A percentile compares a stretch with the other conserved stretches of the same genome.
Evolutionary conservation across 2,113 vertebrate species (phyloP).

Genomic region (Lynx canadensis): DNA sequence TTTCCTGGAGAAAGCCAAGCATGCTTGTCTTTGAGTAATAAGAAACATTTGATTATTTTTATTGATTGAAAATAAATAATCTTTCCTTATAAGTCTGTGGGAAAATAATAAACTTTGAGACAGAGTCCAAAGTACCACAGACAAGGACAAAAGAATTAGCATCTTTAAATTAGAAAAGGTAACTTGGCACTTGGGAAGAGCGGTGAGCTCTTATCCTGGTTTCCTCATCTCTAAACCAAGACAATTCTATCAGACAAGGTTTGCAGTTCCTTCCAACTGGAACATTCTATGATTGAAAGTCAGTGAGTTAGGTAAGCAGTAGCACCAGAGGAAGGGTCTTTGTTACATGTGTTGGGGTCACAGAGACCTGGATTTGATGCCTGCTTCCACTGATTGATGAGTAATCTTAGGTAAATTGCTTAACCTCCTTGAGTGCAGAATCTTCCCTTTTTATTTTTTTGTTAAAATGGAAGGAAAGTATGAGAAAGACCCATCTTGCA

Average conservation of each 20-base stretch:
- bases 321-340: not conserved
- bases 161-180: not conserved
- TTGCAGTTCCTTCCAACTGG: not conserved
- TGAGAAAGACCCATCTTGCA: not conserved
- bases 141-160: not conserved
- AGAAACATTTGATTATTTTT: not conserved
- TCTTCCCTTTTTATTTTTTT: not conserved
- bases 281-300: not conserved
- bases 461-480: not conserved
- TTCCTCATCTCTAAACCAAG: not conserved
- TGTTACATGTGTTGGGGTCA: accelerated
- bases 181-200: not conserved
- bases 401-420: not conserved
- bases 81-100: not conserved
- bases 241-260: not conserved
- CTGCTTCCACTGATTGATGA: not conserved
- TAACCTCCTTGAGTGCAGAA: not conserved
- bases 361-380: not conserved
- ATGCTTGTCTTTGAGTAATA: not conserved
- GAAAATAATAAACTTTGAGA: not conserved
- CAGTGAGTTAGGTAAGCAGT: not conserved
- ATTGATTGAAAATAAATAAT: not conserved
- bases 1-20: not conserved
- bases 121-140: too few relatives aligned
- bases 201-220: not conserved